Evolutionary conservation across 2,797 vertebrate species (phyloP).

Genomic region (Phataginus tetradactyla): DNA sequence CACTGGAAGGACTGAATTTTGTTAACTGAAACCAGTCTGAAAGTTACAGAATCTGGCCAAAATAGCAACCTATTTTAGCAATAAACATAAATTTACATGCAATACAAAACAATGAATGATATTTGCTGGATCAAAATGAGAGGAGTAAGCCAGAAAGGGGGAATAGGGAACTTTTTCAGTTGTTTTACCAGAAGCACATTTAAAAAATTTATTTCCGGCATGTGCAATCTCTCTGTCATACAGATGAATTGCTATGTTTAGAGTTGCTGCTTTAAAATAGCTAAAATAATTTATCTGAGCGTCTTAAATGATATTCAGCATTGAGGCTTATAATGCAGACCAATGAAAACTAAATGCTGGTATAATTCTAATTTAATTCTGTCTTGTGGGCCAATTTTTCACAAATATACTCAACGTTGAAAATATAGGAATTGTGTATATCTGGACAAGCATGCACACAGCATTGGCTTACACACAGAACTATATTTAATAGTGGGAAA

Average conservation of each 20-base stretch:
- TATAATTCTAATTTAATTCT: conserved; percentile 29
- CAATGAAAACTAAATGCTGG: background rate
- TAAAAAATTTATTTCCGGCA: background rate
- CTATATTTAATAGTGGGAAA: background rate
- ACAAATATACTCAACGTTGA: background rate
- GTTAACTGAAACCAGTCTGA: background rate
- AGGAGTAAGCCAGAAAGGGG: background rate
- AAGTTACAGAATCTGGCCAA: background rate
- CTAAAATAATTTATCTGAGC: conserved; percentile 40
- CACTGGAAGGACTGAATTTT: background rate
- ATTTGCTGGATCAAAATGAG: background rate
- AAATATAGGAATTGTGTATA: background rate
- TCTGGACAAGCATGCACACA: background rate
- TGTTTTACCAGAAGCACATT: background rate
- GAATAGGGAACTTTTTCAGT: background rate
- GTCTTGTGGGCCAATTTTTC: background rate
- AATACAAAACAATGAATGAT: background rate
- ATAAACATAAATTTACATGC: background rate
- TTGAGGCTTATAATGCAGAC: background rate
- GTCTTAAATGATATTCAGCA: conserved; percentile 43
- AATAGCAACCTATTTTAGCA: background rate
- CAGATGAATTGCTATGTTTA: conserved; percentile 44
- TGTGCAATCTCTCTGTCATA: background rate
- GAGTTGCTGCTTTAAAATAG: conserved; percentile 28
- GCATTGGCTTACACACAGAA: background rate